These are phyloP conservation scores for Protonemura montana DNA, from an alignment of 2,888 invertebrate species.

Conservation along the genomic window DNA sequence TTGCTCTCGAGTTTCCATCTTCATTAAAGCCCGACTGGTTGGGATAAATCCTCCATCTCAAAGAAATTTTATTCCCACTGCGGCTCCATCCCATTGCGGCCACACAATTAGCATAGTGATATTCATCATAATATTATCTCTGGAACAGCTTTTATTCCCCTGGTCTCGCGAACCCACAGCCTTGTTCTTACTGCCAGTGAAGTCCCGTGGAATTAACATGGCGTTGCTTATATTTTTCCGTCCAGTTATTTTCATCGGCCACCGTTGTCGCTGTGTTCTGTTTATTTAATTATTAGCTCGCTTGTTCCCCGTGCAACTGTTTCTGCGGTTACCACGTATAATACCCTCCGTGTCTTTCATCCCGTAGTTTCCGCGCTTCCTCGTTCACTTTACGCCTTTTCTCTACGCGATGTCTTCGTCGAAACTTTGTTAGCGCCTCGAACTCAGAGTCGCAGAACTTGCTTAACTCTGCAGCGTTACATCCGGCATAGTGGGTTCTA, in stretches of 20 bases:
- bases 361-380: background rate
- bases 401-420: background rate
- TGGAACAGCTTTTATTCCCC: background rate
- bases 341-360: background rate
- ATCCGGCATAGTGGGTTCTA: conserved; percentile 27
- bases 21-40: background rate
- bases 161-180: background rate
- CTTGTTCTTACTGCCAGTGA: background rate
- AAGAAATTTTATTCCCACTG: conserved; percentile 8
- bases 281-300: conserved; percentile 37
- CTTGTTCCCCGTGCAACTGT: conserved; percentile 19
- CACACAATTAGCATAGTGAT: conserved; percentile 20
- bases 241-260: conserved; percentile 26
- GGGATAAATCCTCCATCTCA: background rate
- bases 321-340: background rate
- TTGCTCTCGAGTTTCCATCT: background rate
- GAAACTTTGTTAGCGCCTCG: conserved; percentile 33
- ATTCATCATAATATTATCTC: conserved; percentile 15
- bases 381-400: conserved; percentile 20
- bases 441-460: conserved; percentile 18
- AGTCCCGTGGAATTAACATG: background rate
- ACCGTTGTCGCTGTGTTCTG: conserved; percentile 13
- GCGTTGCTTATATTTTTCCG: background rate
- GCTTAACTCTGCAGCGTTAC: conserved; percentile 22
- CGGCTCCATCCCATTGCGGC: background rate